Evolutionary conservation across 2,113 vertebrate species (phyloP).

Genomic region (Saguinus midas): DNA sequence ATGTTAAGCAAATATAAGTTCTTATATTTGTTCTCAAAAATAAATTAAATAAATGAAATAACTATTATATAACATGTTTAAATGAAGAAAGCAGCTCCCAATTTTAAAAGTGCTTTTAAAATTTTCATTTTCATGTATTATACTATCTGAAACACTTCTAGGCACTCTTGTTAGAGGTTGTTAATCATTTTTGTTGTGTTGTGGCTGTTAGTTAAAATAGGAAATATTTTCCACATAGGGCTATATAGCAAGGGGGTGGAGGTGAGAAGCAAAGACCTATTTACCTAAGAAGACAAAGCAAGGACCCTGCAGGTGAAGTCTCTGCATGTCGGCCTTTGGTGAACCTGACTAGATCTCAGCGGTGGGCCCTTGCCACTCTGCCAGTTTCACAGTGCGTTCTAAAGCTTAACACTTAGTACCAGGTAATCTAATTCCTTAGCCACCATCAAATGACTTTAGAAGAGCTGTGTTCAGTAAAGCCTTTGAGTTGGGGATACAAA

Average conservation of each 20-base stretch:
- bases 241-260: not conserved
- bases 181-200: not conserved
- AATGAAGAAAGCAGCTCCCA: not conserved
- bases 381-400: not conserved
- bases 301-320: not conserved
- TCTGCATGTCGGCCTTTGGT: accelerated
- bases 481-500: not conserved
- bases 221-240: not conserved
- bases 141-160: accelerated
- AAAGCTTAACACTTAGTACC: no score
- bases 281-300: not conserved
- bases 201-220: not conserved
- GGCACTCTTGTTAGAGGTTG: no score
- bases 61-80: no score
- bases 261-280: no score
- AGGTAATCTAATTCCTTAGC: not conserved
- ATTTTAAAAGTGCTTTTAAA: no score
- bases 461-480: not conserved
- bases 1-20: not conserved
- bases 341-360: no score
- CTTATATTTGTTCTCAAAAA: not conserved
- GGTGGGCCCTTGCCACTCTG: no score
- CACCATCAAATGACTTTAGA: not conserved
- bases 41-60: not conserved
- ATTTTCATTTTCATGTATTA: not conserved